Conservation (phyloP, 2,888 invertebrate genomes). For the Andrena bucephala region DNA sequence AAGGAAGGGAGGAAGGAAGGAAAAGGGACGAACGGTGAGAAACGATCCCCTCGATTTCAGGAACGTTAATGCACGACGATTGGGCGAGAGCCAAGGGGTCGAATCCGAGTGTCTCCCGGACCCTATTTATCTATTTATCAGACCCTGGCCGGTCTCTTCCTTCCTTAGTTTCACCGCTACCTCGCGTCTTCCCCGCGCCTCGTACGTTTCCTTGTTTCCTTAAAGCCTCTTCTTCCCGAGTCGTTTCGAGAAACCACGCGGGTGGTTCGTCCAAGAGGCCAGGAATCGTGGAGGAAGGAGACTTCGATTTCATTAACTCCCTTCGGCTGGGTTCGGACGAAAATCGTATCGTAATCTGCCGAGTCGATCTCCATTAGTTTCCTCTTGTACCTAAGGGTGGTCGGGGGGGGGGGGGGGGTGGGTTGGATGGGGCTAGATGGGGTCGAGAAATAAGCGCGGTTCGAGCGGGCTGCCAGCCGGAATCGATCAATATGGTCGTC, state of each 20-base stretch:
- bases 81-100: conserved; percentile 63
- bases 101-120: conserved; percentile 62
- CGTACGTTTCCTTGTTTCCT: not conserved
- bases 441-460: conserved; percentile 16
- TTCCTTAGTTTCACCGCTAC: conserved; percentile 13
- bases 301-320: conserved; percentile 56
- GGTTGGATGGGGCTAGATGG: not conserved
- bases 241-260: not conserved
- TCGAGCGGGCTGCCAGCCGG: conserved; percentile 2
- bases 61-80: conserved; percentile 73
- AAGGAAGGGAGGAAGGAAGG: conserved; percentile 10
- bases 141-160: conserved; percentile 45
- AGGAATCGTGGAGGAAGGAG: not conserved
- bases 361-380: conserved; percentile 61
- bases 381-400: not conserved
- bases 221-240: not conserved
- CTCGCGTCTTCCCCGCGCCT: not conserved
- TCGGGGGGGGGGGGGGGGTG: not conserved
- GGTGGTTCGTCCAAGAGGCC: not conserved
- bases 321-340: conserved; percentile 10
- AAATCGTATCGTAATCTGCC: conserved; percentile 54
- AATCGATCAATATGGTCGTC: conserved; percentile 43
- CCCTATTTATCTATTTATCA: conserved; percentile 76
- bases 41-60: conserved; percentile 66
- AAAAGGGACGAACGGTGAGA: conserved; percentile 51